Conservation (phyloP, 2,888 invertebrate genomes). For the Tholera decimalis region DNA sequence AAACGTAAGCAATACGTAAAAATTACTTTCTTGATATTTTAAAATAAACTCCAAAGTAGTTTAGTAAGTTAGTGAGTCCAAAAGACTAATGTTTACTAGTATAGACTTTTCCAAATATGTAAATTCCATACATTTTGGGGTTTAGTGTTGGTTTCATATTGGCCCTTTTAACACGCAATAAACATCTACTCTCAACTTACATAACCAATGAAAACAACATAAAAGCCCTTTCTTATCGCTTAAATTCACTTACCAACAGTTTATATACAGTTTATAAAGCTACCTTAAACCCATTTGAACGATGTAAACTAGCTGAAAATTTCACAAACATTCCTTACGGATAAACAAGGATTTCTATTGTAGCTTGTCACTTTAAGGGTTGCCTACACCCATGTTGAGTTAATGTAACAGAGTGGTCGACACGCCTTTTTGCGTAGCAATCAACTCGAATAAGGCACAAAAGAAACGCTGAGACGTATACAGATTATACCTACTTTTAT, state of each 20-base stretch:
- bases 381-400: constrained; percentile 53
- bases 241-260: background rate
- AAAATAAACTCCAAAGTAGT: too few relatives aligned
- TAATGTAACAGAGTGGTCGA: constrained; percentile 51
- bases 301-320: constrained; percentile 34
- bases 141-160: too few relatives aligned
- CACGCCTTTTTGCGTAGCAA: constrained; percentile 55
- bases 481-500: constrained; percentile 37
- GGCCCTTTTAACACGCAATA: too few relatives aligned
- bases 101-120: too few relatives aligned
- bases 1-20: too few relatives aligned
- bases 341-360: constrained; percentile 35
- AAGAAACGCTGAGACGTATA: constrained; percentile 55
- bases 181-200: background rate
- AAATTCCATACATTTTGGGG: too few relatives aligned
- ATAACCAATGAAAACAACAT: background rate
- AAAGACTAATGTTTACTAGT: too few relatives aligned
- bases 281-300: constrained; percentile 24
- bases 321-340: constrained; percentile 27
- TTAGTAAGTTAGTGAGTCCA: too few relatives aligned
- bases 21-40: too few relatives aligned
- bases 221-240: background rate
- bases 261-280: constrained; percentile 16
- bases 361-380: constrained; percentile 45
- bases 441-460: constrained; percentile 61